phyloP scores from a whole-genome alignment of 2,113 vertebrate species.

The Eolophus roseicapilla region DNA sequence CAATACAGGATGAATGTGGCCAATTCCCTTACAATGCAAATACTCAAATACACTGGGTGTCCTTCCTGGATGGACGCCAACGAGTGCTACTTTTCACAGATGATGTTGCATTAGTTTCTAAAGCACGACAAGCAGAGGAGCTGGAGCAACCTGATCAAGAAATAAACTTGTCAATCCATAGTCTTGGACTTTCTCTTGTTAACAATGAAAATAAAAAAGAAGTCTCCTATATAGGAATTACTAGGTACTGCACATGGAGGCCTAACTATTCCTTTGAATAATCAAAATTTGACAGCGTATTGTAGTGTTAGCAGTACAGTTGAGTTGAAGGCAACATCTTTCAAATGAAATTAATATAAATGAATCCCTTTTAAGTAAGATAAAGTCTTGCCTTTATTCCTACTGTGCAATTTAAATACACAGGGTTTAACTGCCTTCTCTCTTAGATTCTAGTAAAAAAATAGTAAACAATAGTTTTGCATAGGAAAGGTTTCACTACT shows the following conservation, averaged over 20 bases:
- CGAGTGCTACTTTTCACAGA: slow-evolving; percentile 93
- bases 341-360: neutral
- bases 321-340: neutral
- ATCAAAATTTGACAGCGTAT: neutral
- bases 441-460: neutral
- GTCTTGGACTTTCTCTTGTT: slow-evolving; percentile 91
- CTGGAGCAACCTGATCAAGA: slow-evolving; percentile 92
- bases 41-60: slow-evolving; percentile 92
- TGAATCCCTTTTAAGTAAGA: neutral
- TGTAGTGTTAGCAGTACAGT: neutral
- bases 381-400: neutral
- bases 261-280: neutral
- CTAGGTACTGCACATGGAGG: slow-evolving; percentile 76
- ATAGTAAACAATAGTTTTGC: rapidly evolving
- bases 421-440: neutral
- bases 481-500: neutral
- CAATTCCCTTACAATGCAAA: slow-evolving; percentile 85
- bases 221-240: slow-evolving; percentile 92
- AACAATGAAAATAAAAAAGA: slow-evolving; percentile 89
- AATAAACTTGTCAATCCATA: slow-evolving; percentile 87
- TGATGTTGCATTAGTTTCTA: slow-evolving; percentile 88
- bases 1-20: slow-evolving; percentile 85
- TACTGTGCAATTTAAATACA: neutral
- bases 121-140: slow-evolving; percentile 92
- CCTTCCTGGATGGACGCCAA: slow-evolving; percentile 93